Evolutionary conservation across 1,140 invertebrate genomes (phyloP), one percentile per base, ranked within the genome.

Genomic region (Heliconius himera): DNA sequence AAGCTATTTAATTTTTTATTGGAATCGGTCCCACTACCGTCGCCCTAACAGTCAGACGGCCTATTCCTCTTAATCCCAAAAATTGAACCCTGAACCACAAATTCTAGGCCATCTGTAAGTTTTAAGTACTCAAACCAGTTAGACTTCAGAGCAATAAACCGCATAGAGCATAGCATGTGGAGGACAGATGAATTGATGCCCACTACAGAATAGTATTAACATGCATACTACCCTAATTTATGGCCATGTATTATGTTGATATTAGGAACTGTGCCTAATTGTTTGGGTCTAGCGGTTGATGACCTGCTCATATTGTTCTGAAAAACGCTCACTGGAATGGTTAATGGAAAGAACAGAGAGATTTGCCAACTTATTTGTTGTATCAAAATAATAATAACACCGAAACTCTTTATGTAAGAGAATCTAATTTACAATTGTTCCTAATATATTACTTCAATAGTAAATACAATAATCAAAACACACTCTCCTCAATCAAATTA

Each of bases 171-270:
- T 66, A 79, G 78, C 16, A 60, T 46, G 26, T 71, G 78, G 38
- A 16, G 73, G 77, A 79, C 77, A 79, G 72, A 79, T 79, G 73
- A 79, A 79, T 78, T 78, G 77, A 78, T 79, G 78, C 13, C 60
- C 78, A 79, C 78, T 79, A 75, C 78, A 79, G 38, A 56, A 74
- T 75, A 51, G 78, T 79, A 79, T 79, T 74, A 71, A 75, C 78
- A 79, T 70, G 73, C 73, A 70, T 75, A 74, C 66, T 70, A 38
- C 11, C 73, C 11, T 79, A 79, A 79, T 70, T 79, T 75, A 75
- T 66, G 72, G 49, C 66, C 18, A 13, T 26, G 33, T 41, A 77
- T 77, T 77, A 77, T 77, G 75, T 72, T 54, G 41, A 46, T 38
- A 70, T 76, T 70, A 76, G 76, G 76, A 77, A 77, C 70, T 72